Evolutionary conservation across 2,888 invertebrate species (phyloP), one percentile per base, ranked within the genome.

Genomic region (Lycocerus yunnanus): DNA sequence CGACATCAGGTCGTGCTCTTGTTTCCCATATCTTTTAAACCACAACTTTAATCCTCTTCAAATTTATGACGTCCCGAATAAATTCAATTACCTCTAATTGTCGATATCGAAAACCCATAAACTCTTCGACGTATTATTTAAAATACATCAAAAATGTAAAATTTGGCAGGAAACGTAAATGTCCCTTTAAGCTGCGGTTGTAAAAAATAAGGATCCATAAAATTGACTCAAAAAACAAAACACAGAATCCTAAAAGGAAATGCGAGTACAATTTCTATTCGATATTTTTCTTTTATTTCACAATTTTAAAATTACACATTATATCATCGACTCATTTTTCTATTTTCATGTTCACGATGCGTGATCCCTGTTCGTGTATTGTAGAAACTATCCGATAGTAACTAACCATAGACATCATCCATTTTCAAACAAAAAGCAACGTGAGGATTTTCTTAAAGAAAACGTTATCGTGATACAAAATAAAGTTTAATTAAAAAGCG

Each of bases 1-100:
- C 43, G 61, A 68, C 72, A 68, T 60, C 27, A 60, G 24, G 59
- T 24, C 59, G 60, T 27, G 59, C 58, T 14, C 59, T 13, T 66
- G 58, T 21, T 16, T 58, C 27, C 24, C 21, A n/a, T 43, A 43
- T 43, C 43, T 43, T 43, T 66, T 60, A 58, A 27, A 27, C 58
- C 58, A 66, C 15, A 27, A 58, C 67, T 58, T 43, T 67, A 27
- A 67, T 67, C 15, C 15, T 16, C 43, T 67, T n/a, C 58, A 58
- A 63, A 63, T 20, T 20, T 63, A 20, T 13, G 20, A 63, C n/a
- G 43, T 5, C n/a, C 43, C n/a, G n/a, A n/a, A 43, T 27, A 43
- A n/a, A 43, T 43, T 43, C 43, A 43, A 43, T 43, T 43, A 43
- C 43, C 43, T 1, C 6, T 43, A 43, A 43, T 43, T 43, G 43